These are phyloP conservation scores for Crotalus helleri DNA, from an alignment of 2,113 vertebrate genomes.

Conservation along the genomic window DNA sequence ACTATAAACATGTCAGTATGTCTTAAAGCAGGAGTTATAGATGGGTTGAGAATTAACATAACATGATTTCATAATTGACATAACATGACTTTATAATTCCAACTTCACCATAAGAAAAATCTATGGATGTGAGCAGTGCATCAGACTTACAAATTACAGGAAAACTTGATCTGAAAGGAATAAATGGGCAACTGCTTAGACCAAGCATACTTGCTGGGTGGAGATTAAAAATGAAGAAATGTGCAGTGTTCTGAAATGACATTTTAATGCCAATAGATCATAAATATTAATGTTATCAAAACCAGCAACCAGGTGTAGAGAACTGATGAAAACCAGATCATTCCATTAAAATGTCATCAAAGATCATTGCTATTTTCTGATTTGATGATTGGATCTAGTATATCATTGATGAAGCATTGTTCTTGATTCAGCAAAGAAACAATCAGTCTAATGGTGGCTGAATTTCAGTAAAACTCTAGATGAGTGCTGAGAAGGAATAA, in stretches of 20 bases:
- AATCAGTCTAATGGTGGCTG: neutral
- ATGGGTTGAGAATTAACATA: neutral
- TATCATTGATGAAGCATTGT: neutral
- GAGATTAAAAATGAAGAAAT: neutral
- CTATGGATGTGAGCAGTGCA: neutral
- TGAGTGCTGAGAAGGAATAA: neutral
- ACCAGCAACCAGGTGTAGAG: neutral
- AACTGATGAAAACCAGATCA: neutral
- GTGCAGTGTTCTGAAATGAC: neutral
- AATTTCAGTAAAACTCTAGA: neutral
- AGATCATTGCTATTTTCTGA: neutral
- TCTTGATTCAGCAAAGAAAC: neutral
- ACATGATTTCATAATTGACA: neutral
- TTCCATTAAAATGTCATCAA: neutral
- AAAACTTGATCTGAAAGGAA: neutral
- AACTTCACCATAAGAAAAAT: conserved; percentile 12
- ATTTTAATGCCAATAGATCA: neutral
- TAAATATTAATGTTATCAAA: neutral
- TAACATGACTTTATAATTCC: neutral
- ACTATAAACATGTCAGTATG: neutral
- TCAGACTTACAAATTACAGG: neutral
- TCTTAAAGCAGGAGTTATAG: neutral
- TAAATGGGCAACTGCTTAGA: neutral
- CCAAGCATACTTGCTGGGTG: neutral
- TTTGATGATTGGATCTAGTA: neutral